A percentile compares a stretch with the other conserved stretches of the same genome.
Evolutionary conservation across 1,140 invertebrate genomes (phyloP).

Genomic region (Neodiprion fabricii): DNA sequence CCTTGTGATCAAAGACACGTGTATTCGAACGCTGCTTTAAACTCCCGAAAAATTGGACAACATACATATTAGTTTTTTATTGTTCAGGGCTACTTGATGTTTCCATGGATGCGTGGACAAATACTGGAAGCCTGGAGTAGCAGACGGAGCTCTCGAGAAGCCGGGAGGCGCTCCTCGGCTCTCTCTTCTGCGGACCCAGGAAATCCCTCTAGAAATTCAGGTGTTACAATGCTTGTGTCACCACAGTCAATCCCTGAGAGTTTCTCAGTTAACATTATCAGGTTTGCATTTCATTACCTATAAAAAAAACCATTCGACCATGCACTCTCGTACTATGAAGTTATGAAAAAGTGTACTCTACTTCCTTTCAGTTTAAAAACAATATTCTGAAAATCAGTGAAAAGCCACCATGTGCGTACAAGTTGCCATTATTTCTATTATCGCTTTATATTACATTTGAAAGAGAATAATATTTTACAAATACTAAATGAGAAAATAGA

Average conservation of each 20-base stretch:
- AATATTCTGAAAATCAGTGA: not conserved
- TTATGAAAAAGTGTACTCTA: not conserved
- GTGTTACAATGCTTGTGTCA: not conserved
- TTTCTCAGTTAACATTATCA: conserved; percentile 54
- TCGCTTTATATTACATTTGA: too few species aligned
- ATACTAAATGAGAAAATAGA: too few species aligned
- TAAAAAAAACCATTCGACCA: too few species aligned
- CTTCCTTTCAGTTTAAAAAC: not conserved
- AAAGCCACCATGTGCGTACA: too few species aligned
- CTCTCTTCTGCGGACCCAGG: conserved; percentile 37
- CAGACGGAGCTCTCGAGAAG: conserved; percentile 49
- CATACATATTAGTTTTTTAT: conserved; percentile 6
- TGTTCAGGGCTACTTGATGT: conserved; percentile 50
- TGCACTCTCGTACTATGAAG: too few species aligned
- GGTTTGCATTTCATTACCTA: conserved; percentile 29
- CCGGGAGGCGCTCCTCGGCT: conserved; percentile 42
- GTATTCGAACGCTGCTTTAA: too few species aligned
- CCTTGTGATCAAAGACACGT: too few species aligned
- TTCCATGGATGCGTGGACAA: conserved; percentile 57
- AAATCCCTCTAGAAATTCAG: conserved; percentile 23
- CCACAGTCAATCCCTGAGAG: conserved; percentile 38
- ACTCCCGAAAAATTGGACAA: too few species aligned
- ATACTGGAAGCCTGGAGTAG: conserved; percentile 54
- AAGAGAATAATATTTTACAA: too few species aligned
- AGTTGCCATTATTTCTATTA: too few species aligned